These are phyloP conservation scores for Papilio demoleus DNA, from an alignment of 2,888 invertebrate species.

Conservation along the genomic window DNA sequence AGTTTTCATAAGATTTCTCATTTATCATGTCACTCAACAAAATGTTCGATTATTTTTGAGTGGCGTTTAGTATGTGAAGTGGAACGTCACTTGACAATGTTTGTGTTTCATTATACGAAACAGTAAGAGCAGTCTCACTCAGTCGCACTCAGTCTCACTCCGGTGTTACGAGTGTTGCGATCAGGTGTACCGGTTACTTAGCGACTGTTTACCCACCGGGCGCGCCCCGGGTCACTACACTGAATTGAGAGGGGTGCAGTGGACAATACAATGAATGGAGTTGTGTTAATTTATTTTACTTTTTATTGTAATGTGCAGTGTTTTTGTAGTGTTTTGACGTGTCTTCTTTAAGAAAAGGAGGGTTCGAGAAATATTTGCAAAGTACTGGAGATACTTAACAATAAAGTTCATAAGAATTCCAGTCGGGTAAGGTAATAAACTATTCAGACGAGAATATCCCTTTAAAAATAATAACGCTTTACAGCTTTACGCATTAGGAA, in stretches of 20 bases:
- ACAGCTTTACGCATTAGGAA: background rate
- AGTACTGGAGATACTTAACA: background rate
- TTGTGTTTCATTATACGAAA: conserved; percentile 62
- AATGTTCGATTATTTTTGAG: conserved; percentile 11
- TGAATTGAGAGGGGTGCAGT: conserved; percentile 66
- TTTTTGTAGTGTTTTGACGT: background rate
- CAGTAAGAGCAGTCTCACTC: conserved; percentile 49
- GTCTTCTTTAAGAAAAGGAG: background rate
- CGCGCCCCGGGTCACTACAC: conserved; percentile 71
- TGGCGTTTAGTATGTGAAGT: conserved; percentile 32
- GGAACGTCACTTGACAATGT: conserved; percentile 48
- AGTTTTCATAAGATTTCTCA: background rate
- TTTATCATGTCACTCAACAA: conserved; percentile 8
- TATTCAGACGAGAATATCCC: no score
- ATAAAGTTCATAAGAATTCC: background rate
- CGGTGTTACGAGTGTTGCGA: conserved; percentile 59
- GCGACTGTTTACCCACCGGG: conserved; percentile 63
- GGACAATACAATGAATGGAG: conserved; percentile 54
- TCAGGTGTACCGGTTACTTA: conserved; percentile 67
- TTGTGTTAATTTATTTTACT: conserved; percentile 16
- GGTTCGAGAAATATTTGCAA: background rate
- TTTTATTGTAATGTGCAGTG: background rate
- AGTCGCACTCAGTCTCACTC: conserved; percentile 47
- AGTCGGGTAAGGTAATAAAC: background rate
- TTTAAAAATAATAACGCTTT: no score